A percentile compares a stretch with the other conserved stretches of the same genome.
Conservation (phyloP, 2,113 vertebrate genomes). For the Charadrius vociferus region DNA sequence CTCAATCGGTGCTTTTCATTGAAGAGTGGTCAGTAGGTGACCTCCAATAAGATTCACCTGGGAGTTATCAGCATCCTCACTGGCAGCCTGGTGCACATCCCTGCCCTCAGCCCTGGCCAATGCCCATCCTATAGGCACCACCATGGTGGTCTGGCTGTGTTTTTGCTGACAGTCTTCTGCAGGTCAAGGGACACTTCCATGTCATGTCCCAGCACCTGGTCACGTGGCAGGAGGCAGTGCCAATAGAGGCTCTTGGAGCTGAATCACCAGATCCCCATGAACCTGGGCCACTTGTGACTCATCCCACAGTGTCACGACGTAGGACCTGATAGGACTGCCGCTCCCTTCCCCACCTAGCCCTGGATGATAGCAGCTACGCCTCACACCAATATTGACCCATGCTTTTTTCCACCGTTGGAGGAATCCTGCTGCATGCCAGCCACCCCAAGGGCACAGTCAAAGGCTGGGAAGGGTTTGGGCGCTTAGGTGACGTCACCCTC, state of each 20-base stretch:
- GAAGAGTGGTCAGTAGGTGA: background rate
- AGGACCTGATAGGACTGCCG: background rate
- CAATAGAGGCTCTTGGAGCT: background rate
- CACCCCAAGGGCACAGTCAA: background rate
- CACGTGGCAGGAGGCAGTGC: background rate
- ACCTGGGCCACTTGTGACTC: background rate
- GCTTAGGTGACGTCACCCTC: rapidly evolving
- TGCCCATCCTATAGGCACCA: background rate
- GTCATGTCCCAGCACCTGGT: background rate
- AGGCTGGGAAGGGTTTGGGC: background rate
- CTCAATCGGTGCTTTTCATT: rapidly evolving
- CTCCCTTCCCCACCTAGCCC: background rate
- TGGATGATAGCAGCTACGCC: background rate
- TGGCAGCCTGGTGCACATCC: background rate
- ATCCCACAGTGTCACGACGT: background rate
- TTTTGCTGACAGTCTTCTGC: background rate
- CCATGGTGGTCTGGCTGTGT: rapidly evolving
- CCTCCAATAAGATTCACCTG: background rate
- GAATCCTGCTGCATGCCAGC: background rate
- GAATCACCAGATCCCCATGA: background rate
- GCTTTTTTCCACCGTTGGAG: background rate
- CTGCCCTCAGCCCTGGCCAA: background rate
- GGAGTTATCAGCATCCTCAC: background rate
- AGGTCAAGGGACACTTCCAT: background rate
- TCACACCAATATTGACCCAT: rapidly evolving